Conservation (phyloP, 2,113 vertebrate species). For the Morone chrysops region DNA sequence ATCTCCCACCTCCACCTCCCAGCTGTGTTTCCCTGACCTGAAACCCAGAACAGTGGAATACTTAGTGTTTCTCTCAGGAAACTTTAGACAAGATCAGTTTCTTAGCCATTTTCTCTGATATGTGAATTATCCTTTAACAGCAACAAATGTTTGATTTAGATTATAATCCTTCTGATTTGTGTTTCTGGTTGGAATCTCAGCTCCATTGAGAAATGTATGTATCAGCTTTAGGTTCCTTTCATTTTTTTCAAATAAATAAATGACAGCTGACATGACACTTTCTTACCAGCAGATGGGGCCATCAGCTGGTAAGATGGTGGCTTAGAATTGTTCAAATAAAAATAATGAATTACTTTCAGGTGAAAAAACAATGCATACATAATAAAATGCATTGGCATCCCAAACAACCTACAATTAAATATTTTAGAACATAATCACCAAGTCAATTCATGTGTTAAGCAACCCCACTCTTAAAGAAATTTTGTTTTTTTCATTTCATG, state of each 20-base stretch:
- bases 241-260: background rate
- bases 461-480: no score
- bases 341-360: no score
- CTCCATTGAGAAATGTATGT: background rate
- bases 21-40: conserved; percentile 27
- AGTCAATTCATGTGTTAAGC: background rate
- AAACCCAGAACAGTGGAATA: background rate
- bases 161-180: background rate
- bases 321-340: no score
- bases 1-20: conserved; percentile 58
- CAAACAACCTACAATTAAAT: background rate
- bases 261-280: background rate
- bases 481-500: background rate
- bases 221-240: background rate
- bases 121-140: background rate
- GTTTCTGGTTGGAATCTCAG: background rate
- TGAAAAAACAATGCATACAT: no score
- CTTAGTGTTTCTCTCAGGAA: conserved; percentile 45
- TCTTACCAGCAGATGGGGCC: background rate
- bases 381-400: no score
- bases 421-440: background rate
- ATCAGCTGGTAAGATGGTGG: no score
- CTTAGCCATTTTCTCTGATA: conserved; percentile 12
- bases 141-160: no score
- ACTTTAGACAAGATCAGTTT: background rate